These are phyloP conservation scores for Tiliqua scincoides DNA, from an alignment of 2,113 vertebrate genomes.

Conservation along the genomic window DNA sequence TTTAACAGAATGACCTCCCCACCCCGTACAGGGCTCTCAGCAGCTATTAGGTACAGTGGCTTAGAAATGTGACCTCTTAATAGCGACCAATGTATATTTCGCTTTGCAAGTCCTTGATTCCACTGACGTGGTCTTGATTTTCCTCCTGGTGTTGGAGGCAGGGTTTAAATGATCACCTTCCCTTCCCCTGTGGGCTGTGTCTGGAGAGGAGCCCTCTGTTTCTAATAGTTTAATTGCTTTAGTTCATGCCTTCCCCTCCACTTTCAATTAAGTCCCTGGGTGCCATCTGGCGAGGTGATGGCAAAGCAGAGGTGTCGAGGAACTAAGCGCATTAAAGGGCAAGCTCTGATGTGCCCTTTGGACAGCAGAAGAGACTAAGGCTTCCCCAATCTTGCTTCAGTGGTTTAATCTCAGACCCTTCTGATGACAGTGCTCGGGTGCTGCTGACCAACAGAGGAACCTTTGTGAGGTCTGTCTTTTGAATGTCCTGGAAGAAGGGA, in stretches of 20 bases:
- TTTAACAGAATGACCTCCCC: no score
- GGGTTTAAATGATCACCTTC: neutral
- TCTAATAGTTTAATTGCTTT: constrained; percentile 59
- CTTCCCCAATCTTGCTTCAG: constrained; percentile 46
- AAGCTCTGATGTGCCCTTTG: neutral
- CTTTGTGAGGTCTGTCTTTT: neutral
- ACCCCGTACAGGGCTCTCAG: neutral
- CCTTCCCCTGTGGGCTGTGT: constrained; percentile 9
- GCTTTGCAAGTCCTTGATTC: neutral
- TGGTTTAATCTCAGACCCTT: constrained; percentile 25
- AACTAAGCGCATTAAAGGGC: neutral
- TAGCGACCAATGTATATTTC: neutral
- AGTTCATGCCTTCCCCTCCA: constrained; percentile 45
- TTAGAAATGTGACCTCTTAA: neutral
- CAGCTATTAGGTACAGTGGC: neutral
- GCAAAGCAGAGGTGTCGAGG: neutral
- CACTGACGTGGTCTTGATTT: fast-evolving
- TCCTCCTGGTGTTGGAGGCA: constrained; percentile 15
- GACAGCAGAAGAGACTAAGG: neutral
- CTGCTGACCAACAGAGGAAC: neutral
- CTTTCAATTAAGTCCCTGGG: constrained; percentile 46
- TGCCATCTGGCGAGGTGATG: constrained; percentile 52
- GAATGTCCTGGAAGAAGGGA: neutral
- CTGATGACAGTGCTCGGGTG: neutral
- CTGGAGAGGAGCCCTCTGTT: constrained; percentile 48